Evolutionary conservation across 2,888 invertebrate species (phyloP), one percentile per base, ranked within the genome.

Genomic region (Meteorus colon): DNA sequence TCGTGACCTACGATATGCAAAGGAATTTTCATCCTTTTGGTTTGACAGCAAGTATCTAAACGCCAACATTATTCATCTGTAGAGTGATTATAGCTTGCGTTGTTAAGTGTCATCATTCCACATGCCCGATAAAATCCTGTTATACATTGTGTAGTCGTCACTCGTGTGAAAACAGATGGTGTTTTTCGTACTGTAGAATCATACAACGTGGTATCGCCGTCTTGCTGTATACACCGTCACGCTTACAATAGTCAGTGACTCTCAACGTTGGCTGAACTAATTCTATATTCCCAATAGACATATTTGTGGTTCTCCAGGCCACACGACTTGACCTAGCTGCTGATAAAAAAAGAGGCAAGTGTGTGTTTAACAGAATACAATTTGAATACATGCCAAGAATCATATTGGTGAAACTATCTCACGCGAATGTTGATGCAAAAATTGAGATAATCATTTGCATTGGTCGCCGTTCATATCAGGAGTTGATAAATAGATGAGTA

Each of bases 271-370:
- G 8, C 55, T 14, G n/a, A 12, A 37, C 37, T 16, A 41, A 37
- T 37, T 55, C 6, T 60, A 34, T 60, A 29, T 62, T 12, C 14
- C 62, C 14, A 16, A 45, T 34, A 70, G 4, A 24, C 10, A 37
- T 70, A 19, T 1, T 37, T 16, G 31, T 55, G 24, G 59, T 59
- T 70, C 24, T 24, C 24, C n/a, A 10, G 37, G 59, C 70, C 16
- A 10, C 34, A 2, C 19, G 4, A 51, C 4, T 59, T 6, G 55
- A 31, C 27, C 27, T 70, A 60, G 41, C 70, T 27, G 24, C 29
- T 70, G 60, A 70, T 70, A 70, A 55, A 55, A 48, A 55, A 55
- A 48, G n/a, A 55, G 70, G 70, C 60, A 37, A 70, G 70, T 37
- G 16, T 19, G 34, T 59, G 55, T 8, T 27, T n/a, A 4, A 24